phyloP scores from a whole-genome alignment of 2,888 invertebrate species.

The Suillia variegata region DNA sequence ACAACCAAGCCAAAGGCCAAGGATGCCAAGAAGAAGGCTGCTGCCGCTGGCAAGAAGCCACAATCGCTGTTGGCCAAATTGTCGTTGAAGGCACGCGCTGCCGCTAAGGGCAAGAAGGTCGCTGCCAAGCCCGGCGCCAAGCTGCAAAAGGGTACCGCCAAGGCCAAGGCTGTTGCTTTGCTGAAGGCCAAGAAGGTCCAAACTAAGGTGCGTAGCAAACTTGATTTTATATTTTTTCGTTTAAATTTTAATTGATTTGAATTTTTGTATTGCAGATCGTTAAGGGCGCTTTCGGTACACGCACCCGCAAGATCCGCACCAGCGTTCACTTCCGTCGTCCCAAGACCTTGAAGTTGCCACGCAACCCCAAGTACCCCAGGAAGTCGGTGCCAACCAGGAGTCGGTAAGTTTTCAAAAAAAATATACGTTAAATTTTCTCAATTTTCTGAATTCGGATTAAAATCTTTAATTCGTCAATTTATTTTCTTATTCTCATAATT shows the following conservation, averaged over 20 bases:
- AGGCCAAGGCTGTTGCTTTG: slow-evolving; percentile 65
- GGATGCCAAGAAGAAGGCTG: slow-evolving; percentile 57
- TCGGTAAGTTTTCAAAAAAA: slow-evolving; percentile 69
- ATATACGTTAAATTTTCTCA: neutral
- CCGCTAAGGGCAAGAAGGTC: slow-evolving; percentile 55
- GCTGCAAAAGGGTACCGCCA: slow-evolving; percentile 65
- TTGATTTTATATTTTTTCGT: neutral
- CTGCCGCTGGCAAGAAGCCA: slow-evolving; percentile 58
- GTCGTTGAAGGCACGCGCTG: slow-evolving; percentile 60
- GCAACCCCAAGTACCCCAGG: slow-evolving; percentile 93
- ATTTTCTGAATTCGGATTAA: neutral
- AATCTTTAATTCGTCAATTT: too few species aligned
- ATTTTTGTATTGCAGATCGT: slow-evolving; percentile 70
- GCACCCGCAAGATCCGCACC: slow-evolving; percentile 88
- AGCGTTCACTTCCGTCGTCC: slow-evolving; percentile 96
- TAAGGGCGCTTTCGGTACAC: slow-evolving; percentile 88
- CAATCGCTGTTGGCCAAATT: slow-evolving; percentile 58
- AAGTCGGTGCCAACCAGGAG: slow-evolving; percentile 92
- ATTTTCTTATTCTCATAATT: too few species aligned
- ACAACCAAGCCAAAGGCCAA: slow-evolving; percentile 53
- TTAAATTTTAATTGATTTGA: neutral
- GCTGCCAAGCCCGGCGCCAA: slow-evolving; percentile 52
- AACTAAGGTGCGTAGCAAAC: slow-evolving; percentile 71
- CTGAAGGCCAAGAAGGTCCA: slow-evolving; percentile 84
- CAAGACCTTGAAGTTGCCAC: slow-evolving; percentile 86